phyloP scores from a whole-genome alignment of 2,113 vertebrate species.

The Thamnophis sirtalis region DNA sequence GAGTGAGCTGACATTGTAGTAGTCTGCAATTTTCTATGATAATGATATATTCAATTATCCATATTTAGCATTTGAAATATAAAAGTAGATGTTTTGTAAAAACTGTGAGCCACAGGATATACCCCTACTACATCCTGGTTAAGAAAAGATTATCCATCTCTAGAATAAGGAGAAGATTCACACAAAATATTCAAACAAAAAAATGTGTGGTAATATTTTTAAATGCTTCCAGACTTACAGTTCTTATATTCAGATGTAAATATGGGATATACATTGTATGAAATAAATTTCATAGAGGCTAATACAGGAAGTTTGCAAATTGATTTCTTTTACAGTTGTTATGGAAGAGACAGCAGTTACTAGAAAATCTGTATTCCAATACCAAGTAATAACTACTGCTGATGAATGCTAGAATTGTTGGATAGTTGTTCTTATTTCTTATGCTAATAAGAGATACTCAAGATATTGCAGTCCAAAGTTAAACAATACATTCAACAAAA shows the following conservation, averaged over 20 bases:
- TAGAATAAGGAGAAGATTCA: background rate
- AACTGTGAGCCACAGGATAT: slow-evolving; percentile 23
- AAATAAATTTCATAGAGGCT: background rate
- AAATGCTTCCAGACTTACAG: background rate
- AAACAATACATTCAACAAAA: background rate
- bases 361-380: background rate
- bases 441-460: background rate
- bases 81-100: slow-evolving; percentile 53
- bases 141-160: slow-evolving; percentile 7
- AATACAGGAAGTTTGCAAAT: background rate
- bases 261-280: background rate
- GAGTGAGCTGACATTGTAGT: slow-evolving; percentile 29
- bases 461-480: background rate
- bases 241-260: background rate
- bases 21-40: slow-evolving; percentile 48
- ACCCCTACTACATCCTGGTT: slow-evolving; percentile 38
- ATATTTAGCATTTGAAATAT: slow-evolving; percentile 55
- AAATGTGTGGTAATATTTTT: background rate
- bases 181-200: background rate
- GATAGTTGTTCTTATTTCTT: background rate
- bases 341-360: background rate
- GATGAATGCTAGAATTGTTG: background rate
- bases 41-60: slow-evolving; percentile 52
- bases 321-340: background rate
- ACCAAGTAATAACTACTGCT: background rate